A percentile compares a stretch with the other conserved stretches of the same genome.
phyloP scores from a whole-genome alignment of 2,797 vertebrate species.

The Phylloscopus collybita region DNA sequence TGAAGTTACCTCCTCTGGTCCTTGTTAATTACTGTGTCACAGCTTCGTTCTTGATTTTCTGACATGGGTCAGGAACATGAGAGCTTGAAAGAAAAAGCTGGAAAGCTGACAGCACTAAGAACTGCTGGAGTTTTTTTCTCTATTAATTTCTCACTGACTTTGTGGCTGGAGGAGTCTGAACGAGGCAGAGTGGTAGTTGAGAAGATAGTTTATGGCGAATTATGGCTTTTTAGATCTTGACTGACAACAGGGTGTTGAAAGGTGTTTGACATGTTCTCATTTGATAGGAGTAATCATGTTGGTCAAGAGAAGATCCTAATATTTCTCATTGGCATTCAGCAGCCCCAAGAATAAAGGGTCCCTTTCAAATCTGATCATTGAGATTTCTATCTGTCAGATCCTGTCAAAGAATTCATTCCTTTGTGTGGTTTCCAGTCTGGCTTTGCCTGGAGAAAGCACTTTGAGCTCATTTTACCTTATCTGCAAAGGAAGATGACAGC shows the following conservation, averaged over 20 bases:
- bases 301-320: conserved; percentile 10
- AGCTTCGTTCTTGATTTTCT: background rate
- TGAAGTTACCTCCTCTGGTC: background rate
- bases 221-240: conserved; percentile 8
- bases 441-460: conserved; percentile 58
- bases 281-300: background rate
- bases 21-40: background rate
- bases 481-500: conserved; percentile 39
- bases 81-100: background rate
- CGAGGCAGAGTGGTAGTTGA: background rate
- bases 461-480: conserved; percentile 57
- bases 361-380: conserved; percentile 17
- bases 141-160: background rate
- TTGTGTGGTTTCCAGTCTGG: background rate
- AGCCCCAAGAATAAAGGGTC: conserved; percentile 16
- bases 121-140: background rate
- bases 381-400: conserved; percentile 21
- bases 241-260: conserved; percentile 5
- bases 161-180: background rate
- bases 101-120: background rate
- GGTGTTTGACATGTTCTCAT: background rate
- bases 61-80: background rate
- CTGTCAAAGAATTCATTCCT: conserved; percentile 21
- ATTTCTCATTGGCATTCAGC: conserved; percentile 37
- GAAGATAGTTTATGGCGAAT: background rate